Percentiles rank a stretch among this genome's conserved stretches.
Conservation (phyloP, 2,888 invertebrate genomes). For the Lasioglossum lativentre region DNA sequence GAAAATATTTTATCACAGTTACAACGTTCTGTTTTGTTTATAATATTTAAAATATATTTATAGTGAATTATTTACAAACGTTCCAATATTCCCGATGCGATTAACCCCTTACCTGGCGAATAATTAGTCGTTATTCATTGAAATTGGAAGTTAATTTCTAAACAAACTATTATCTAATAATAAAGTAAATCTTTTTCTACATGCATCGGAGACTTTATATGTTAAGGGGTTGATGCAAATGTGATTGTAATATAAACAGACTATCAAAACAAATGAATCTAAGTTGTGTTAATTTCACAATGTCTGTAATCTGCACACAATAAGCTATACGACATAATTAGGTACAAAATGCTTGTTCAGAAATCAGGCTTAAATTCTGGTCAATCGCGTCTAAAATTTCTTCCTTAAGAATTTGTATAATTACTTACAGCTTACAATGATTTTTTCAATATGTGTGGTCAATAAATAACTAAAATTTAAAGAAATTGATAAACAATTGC, state of each 20-base stretch:
- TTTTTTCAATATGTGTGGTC: too few species aligned
- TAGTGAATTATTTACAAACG: not conserved
- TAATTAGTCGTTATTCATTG: not conserved
- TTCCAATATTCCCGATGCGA: not conserved
- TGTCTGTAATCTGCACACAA: conserved; percentile 40
- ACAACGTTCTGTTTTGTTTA: not conserved
- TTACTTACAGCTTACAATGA: not conserved
- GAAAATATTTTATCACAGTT: not conserved
- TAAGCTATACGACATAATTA: not conserved
- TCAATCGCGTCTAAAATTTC: not conserved
- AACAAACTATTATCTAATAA: not conserved
- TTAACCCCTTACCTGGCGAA: not conserved
- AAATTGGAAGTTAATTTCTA: not conserved
- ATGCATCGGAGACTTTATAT: not conserved
- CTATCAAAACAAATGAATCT: conserved; percentile 17
- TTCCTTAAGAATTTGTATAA: not conserved
- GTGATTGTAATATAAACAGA: not conserved
- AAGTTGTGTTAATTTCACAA: conserved; percentile 31
- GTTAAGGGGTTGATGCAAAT: conserved; percentile 3
- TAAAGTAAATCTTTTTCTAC: not conserved
- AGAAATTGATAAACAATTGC: not conserved
- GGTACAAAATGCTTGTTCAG: conserved; percentile 32
- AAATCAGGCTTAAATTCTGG: not conserved
- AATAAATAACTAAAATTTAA: not conserved
- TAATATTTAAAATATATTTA: not conserved